Evolutionary conservation across 1,140 invertebrate genomes (phyloP), one percentile per base, ranked within the genome.

Genomic region (Zaprionus ornatus): DNA sequence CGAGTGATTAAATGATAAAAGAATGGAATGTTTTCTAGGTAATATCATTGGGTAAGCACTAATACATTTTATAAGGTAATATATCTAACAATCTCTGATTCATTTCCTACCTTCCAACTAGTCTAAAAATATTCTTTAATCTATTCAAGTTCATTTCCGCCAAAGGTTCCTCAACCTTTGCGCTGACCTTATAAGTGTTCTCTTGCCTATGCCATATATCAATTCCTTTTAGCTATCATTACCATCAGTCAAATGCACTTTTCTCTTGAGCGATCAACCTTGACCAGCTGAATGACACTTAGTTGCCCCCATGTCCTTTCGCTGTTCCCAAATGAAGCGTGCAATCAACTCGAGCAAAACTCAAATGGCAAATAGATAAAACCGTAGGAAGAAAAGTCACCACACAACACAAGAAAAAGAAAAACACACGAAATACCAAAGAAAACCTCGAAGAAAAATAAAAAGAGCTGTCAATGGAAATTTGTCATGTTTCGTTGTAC

Each of bases 331-430:
- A 70, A 80, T 88, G 73, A 67, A 12, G 65, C 83, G 80, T 86
- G 80, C 83, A 87, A 65, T 77, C 83, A 86, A 86, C 79, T 78
- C 57, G 74, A 83, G 62, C 83, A 54, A 48, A 79, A 55, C 68
- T 42, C 45, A 50, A 62, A 37, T 73, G 57, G 50, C 69, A 73
- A 60, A 45, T 9, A 45, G 40, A 45, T 45, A 45, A 45, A 45
- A 45, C 40, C 40, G 6, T 52, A 23, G 19, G 19, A 32, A 55
- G 54, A 64, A 23, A 55, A 32, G 65, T 15, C 40, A 27, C 7
- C 6, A 45, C 29, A n/a, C 40, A n/a, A 45, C n/a, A n/a, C 15
- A 42, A 7, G 3, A 3, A 19, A 29, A 45, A 2, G 29, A 32
- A 45, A n/a, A n/a, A 17, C 19, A 59, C 6, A 48, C 21, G 29